phyloP scores from a whole-genome alignment of 2,113 vertebrate species.

The Lucifuga dentata region DNA sequence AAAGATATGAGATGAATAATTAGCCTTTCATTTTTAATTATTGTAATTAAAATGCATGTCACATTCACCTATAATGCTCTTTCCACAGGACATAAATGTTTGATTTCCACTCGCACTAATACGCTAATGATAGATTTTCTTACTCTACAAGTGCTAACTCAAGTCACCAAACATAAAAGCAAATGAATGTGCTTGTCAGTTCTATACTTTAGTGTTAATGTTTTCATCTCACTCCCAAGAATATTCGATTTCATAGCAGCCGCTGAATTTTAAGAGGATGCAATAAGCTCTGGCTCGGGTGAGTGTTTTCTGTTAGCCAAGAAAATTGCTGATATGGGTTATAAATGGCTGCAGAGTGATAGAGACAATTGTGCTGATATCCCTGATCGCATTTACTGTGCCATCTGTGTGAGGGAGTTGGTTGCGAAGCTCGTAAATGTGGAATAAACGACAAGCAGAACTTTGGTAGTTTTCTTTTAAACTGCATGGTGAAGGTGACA shows the following conservation, averaged over 20 bases:
- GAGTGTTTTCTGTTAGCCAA: constrained; percentile 60
- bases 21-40: constrained; percentile 58
- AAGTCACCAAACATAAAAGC: constrained; percentile 43
- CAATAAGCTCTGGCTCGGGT: constrained; percentile 50
- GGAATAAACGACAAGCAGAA: constrained; percentile 60
- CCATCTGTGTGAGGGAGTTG: constrained; percentile 71
- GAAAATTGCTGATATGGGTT: constrained; percentile 65
- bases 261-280: constrained; percentile 60
- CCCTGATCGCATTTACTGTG: constrained; percentile 56
- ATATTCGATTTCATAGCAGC: constrained; percentile 59
- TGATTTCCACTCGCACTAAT: constrained; percentile 60
- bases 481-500: constrained; percentile 31
- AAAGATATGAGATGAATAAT: constrained; percentile 55
- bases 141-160: constrained; percentile 52
- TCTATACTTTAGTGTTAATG: constrained; percentile 31
- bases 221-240: constrained; percentile 49
- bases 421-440: constrained; percentile 60
- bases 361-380: constrained; percentile 58
- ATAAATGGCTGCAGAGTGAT: constrained; percentile 58
- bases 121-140: constrained; percentile 58
- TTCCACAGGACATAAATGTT: constrained; percentile 56
- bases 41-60: constrained; percentile 34
- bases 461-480: constrained; percentile 35
- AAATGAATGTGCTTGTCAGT: constrained; percentile 47
- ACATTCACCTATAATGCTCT: constrained; percentile 36